A percentile compares a stretch with the other conserved stretches of the same genome.
phyloP scores from a whole-genome alignment of 2,797 vertebrate species.

The Rhyacichthys aspro region DNA sequence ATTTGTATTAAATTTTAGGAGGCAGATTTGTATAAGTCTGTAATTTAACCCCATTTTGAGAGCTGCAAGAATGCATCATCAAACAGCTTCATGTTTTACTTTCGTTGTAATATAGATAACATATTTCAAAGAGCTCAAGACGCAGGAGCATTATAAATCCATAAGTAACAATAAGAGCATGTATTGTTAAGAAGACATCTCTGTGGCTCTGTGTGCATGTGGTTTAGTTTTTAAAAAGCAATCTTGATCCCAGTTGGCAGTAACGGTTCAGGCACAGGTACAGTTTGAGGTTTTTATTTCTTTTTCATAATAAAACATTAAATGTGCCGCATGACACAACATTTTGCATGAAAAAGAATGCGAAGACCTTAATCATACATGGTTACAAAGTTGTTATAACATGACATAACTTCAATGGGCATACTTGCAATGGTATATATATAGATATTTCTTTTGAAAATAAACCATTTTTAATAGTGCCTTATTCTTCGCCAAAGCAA shows the following conservation, averaged over 20 bases:
- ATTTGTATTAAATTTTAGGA: conserved; percentile 60
- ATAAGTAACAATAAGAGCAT: conserved; percentile 44
- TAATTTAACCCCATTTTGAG: background rate
- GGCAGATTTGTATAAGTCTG: background rate
- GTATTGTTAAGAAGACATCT: conserved; percentile 36
- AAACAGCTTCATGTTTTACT: conserved; percentile 61
- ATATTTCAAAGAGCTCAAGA: conserved; percentile 58
- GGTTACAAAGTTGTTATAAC: conserved; percentile 80
- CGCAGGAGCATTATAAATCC: conserved; percentile 54
- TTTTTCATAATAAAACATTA: conserved; percentile 81
- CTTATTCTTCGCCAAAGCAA: conserved; percentile 58
- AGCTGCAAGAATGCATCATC: background rate
- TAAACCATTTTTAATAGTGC: conserved; percentile 72
- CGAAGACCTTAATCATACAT: conserved; percentile 78
- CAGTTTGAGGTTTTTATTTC: conserved; percentile 74
- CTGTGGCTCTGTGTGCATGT: conserved; percentile 19
- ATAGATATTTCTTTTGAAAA: conserved; percentile 65
- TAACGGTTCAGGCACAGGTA: conserved; percentile 51
- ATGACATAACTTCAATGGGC: conserved; percentile 78
- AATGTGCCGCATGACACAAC: conserved; percentile 78
- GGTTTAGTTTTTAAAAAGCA: conserved; percentile 27
- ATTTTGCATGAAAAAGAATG: conserved; percentile 80
- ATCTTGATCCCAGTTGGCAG: conserved; percentile 22
- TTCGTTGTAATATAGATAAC: conserved; percentile 50
- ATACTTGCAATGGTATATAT: conserved; percentile 79